Base-by-base conservation (phyloP, 2,888 invertebrate genomes). In the Digitonthophagus gazella region DNA sequence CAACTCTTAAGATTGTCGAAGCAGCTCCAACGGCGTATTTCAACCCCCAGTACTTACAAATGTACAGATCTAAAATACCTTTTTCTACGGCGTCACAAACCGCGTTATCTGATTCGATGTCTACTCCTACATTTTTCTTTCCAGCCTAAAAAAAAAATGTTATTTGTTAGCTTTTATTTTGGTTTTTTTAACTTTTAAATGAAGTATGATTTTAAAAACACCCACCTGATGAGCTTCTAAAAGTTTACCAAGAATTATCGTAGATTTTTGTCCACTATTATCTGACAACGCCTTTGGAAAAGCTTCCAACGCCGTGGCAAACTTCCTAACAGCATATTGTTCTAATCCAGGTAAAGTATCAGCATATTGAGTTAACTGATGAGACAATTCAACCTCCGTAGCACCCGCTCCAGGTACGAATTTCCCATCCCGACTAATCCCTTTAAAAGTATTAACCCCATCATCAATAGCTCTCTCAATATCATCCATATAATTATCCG, bases 401-500 rank as follows among this genome's bases (percentile, higher is more conserved):
- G 98, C 98, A 61, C 98, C 98, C 67, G 95, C 99, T 65, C 99
- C 99, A 58, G 98, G 90, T 16, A 99, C 81, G 76, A 96, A 90
- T 75, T 88, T 88, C 70, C 82, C 81, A 75, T 82, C 80, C 67
- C 81, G 76, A 14, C 80, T 72, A 55, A 83, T 75, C 64, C 81
- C 77, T 79, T 99, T 99, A 84, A 96, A 99, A 28, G 97, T 98
- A 81, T 99, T 99, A 15, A 99, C 96, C 71, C 97, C 99, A 85
- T 99, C 99, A 84, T 99, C 97, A 77, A 99, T 90, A 19, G 98
- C 96, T 71, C 99, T 88, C 84, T 99, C 99, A 78, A 99, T 93
- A 78, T 99, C 99, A 82, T 99, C 99, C 95, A 99, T 96, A 78
- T 94, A 95, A 82, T 98, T 98, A 75, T 98, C 97, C 2, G 98